Evolutionary conservation across 2,113 vertebrate genomes (phyloP), one percentile per base, ranked within the genome.

Genomic region (Vombatus ursinus): DNA sequence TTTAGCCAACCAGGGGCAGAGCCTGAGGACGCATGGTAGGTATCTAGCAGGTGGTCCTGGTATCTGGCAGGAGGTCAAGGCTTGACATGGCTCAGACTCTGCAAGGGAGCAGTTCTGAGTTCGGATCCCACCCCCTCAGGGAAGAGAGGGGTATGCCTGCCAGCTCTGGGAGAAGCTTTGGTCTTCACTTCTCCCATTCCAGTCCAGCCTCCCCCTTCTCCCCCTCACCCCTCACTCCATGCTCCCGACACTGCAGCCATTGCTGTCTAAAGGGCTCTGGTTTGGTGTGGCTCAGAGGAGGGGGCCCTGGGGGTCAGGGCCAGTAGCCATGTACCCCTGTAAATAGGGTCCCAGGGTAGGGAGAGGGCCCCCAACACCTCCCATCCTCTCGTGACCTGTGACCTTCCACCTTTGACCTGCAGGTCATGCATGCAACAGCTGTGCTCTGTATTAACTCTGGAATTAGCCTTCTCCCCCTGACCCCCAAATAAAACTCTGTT

Each of bases 401-500:
- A 97, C 96, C 94, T 97, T 92, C 93, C 96, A 92, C 95, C 95
- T 94, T 93, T 52, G 92, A 97, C 95, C 96, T 48, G 93, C 95
- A 93, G 98, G 95, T 97, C 97, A 48, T 97, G 98, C 98, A 98
- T 98, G 98, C 97, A 95, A 98, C 96, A 48, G 94, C 94, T 51
- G 92, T 93, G 95, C 95, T 94, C 97, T 94, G 97, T 94, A 94
- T 97, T 92, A 94, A 95, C 96, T 96, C 96, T 95, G 96, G 97
- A 96, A 90, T 94, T 95, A 94, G 92, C 96, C 94, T 91, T 96
- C 91, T 94, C 54, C 52, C 95, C 95, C 91, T 91, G 90, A 90
- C 97, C 95, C 84, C 93, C 97, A 97, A 98, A 98, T 98, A 98
- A 98, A 98, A 97, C 96, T 98, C 97, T 98, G 98, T 98, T 98